phyloP scores from a whole-genome alignment of 2,797 vertebrate genomes.

The Eulemur albifrons region DNA sequence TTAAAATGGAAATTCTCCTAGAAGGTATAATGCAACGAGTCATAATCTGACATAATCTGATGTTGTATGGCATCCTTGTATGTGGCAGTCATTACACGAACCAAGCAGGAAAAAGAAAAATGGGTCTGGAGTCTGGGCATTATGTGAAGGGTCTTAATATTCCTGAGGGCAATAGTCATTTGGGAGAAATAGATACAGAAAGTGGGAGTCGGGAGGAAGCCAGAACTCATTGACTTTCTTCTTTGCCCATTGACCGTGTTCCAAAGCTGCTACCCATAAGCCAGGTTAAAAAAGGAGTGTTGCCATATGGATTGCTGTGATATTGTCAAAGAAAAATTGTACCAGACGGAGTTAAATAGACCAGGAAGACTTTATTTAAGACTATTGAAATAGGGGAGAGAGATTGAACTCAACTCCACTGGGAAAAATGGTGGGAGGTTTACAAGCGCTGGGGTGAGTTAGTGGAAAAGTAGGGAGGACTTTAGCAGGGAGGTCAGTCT shows the following conservation, averaged over 20 bases:
- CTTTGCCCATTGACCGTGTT: neutral
- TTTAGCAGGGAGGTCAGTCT: neutral
- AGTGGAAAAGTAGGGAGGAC: neutral
- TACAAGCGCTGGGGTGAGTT: neutral
- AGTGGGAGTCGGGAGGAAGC: neutral
- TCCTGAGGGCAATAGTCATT: neutral
- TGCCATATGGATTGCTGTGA: neutral
- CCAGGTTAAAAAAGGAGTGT: neutral
- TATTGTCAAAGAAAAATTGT: neutral
- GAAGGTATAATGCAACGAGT: neutral
- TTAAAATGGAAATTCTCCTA: neutral
- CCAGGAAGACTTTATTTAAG: neutral
- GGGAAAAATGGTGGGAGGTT: neutral
- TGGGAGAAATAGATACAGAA: neutral
- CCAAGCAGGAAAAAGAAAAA: neutral
- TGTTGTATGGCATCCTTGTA: neutral
- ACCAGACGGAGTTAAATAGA: neutral
- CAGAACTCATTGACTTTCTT: neutral
- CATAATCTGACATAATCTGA: neutral
- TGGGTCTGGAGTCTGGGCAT: neutral
- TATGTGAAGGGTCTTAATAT: neutral
- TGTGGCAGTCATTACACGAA: neutral
- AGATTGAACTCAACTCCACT: neutral
- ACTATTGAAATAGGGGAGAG: neutral
- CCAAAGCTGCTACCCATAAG: neutral